phyloP scores from a whole-genome alignment of 1,140 invertebrate genomes.

The Araneus ventricosus region DNA sequence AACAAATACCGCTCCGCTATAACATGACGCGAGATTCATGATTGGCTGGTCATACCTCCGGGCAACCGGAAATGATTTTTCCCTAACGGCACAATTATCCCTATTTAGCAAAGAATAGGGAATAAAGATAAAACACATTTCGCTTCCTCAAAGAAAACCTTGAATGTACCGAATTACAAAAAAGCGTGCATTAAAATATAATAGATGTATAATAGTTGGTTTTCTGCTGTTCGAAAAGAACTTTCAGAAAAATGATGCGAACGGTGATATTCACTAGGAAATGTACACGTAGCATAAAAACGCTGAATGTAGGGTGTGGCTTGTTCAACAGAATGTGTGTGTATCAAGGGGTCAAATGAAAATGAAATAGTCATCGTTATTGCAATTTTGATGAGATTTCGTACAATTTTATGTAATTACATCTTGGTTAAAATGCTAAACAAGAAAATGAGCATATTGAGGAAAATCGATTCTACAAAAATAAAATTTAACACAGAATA shows the following conservation, averaged over 20 bases:
- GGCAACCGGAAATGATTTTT: not conserved
- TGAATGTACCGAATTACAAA: not conserved
- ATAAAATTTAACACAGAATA: no score
- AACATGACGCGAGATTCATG: not conserved
- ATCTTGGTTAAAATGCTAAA: no score
- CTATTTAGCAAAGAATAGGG: not conserved
- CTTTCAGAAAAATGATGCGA: not conserved
- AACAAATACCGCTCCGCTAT: constrained; percentile 12
- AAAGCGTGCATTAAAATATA: not conserved
- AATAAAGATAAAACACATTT: not conserved
- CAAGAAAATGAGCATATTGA: no score
- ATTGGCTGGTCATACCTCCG: not conserved
- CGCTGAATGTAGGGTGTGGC: not conserved
- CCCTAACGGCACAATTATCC: not conserved
- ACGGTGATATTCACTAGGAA: not conserved
- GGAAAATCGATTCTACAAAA: no score
- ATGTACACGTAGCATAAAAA: not conserved
- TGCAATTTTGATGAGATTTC: no score
- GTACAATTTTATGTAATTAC: no score
- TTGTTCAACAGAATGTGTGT: no score
- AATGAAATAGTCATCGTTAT: no score
- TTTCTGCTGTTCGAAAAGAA: no score
- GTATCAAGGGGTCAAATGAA: no score
- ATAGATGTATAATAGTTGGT: not conserved
- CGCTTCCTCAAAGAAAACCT: not conserved